Evolutionary conservation across 1,140 invertebrate species (phyloP).

Genomic region (Platorchestia sp.): DNA sequence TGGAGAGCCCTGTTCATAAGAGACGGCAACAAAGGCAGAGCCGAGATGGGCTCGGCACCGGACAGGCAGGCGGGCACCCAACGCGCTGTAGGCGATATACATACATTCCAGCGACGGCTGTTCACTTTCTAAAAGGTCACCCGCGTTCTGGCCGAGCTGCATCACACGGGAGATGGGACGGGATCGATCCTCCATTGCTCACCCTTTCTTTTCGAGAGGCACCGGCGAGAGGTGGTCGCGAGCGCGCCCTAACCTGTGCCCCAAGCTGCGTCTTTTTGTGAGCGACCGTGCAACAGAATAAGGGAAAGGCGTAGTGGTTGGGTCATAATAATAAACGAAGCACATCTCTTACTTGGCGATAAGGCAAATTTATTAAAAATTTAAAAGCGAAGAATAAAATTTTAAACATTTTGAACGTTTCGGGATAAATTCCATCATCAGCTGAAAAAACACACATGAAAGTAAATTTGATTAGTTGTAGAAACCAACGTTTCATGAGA

Average conservation of each 20-base stretch:
- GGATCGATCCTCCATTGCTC: neutral
- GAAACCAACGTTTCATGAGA: too few species aligned
- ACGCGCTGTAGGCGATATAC: neutral
- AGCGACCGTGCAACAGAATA: too few species aligned
- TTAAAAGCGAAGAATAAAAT: too few species aligned
- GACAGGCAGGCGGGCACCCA: neutral
- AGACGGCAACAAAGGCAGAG: neutral
- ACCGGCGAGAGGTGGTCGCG: neutral
- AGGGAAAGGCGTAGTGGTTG: too few species aligned
- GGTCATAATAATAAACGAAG: too few species aligned
- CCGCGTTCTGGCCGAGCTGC: neutral
- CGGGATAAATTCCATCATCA: too few species aligned
- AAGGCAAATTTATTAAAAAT: too few species aligned
- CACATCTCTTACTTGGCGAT: too few species aligned
- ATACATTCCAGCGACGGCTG: neutral
- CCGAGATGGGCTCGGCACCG: neutral
- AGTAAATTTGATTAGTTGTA: too few species aligned
- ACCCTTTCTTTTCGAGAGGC: neutral
- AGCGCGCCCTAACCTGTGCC: neutral
- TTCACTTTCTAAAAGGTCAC: constrained; percentile 8
- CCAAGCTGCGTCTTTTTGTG: neutral
- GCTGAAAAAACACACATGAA: too few species aligned
- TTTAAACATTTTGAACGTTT: too few species aligned
- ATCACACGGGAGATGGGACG: neutral
- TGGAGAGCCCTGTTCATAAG: neutral